phyloP scores from a whole-genome alignment of 1,140 invertebrate species.

The Vanessa tameamea region DNA sequence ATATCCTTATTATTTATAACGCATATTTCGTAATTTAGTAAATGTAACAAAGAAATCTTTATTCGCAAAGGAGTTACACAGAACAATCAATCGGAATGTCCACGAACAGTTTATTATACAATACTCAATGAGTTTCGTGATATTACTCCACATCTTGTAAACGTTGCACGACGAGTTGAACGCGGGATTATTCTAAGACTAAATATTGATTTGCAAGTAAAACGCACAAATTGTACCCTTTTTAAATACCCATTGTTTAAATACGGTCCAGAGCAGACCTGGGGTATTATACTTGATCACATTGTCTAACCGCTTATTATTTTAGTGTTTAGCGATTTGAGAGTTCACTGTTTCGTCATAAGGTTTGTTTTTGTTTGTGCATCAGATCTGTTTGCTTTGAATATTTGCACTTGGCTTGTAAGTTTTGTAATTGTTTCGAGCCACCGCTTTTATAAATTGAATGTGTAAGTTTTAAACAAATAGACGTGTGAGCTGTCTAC shows the following conservation, averaged over 20 bases:
- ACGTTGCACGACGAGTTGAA: background rate
- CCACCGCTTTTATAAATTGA: slow-evolving; percentile 21
- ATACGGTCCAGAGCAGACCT: slow-evolving; percentile 30
- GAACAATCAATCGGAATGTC: background rate
- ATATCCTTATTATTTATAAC: no score
- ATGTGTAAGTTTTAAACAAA: slow-evolving; percentile 10
- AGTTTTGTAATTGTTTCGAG: slow-evolving; percentile 31
- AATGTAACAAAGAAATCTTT: no score
- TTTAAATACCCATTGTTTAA: slow-evolving; percentile 40
- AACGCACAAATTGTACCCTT: slow-evolving; percentile 39
- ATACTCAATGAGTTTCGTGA: slow-evolving; percentile 13
- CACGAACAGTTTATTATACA: background rate
- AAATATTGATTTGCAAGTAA: slow-evolving; percentile 40
- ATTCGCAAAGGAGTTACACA: no score
- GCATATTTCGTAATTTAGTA: no score
- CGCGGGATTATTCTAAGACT: background rate
- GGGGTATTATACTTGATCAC: slow-evolving; percentile 31
- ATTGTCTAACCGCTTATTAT: slow-evolving; percentile 38
- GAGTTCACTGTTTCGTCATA: background rate
- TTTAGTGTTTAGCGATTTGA: background rate
- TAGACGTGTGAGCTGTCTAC: background rate
- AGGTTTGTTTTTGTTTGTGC: slow-evolving; percentile 9
- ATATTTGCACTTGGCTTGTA: slow-evolving; percentile 32
- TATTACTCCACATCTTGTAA: background rate
- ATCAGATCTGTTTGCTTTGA: background rate